phyloP scores from a whole-genome alignment of 2,113 vertebrate genomes.

The Campylomormyrus numenius region DNA sequence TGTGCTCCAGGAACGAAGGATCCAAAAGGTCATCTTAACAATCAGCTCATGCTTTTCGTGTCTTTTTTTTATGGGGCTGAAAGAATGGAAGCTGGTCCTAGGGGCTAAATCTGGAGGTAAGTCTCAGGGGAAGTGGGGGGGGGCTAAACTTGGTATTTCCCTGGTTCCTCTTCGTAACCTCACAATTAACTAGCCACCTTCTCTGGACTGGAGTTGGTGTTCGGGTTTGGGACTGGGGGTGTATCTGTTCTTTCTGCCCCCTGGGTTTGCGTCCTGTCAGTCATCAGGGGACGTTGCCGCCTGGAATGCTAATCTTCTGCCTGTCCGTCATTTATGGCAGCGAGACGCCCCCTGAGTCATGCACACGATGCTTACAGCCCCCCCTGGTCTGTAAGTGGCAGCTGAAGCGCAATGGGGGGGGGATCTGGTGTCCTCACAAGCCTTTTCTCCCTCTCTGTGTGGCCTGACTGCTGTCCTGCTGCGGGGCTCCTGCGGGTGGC shows the following conservation, averaged over 20 bases:
- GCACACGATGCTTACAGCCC: no score
- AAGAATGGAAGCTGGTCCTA: not conserved
- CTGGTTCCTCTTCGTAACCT: not conserved
- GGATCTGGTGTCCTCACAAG: no score
- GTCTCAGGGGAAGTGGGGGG: not conserved
- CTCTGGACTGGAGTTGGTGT: not conserved
- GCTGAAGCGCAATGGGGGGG: no score
- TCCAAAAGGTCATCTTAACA: conserved; percentile 20
- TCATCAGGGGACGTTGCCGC: not conserved
- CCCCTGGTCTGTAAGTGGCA: no score
- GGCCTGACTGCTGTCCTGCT: not conserved
- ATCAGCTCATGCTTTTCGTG: conserved; percentile 3
- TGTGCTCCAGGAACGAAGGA: not conserved
- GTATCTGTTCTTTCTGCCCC: not conserved
- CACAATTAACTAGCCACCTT: not conserved
- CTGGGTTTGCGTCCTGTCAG: not conserved
- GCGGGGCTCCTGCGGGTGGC: no score
- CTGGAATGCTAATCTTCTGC: no score
- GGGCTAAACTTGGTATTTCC: not conserved
- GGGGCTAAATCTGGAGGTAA: conserved; percentile 7
- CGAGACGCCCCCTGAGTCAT: no score
- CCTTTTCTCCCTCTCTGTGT: not conserved
- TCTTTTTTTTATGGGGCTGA: not conserved
- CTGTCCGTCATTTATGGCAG: no score
- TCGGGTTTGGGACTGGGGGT: not conserved